Conservation (phyloP, 2,113 vertebrate species). For the Labeo rohita region DNA sequence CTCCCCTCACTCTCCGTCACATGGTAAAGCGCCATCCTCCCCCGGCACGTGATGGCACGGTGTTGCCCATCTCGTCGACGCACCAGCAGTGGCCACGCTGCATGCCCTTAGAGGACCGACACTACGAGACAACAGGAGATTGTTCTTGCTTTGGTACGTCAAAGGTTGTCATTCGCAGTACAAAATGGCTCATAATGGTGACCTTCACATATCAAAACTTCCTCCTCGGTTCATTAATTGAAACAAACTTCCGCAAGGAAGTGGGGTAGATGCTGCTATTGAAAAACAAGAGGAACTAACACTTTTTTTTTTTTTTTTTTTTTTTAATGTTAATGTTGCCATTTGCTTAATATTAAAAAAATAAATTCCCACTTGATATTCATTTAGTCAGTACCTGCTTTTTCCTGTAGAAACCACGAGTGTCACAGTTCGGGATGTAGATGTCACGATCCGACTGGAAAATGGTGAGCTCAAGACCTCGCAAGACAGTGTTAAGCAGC, state of each 20-base stretch:
- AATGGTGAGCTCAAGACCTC: slow-evolving; percentile 78
- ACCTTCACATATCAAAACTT: neutral
- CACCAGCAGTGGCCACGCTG: slow-evolving; percentile 84
- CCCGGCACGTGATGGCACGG: slow-evolving; percentile 65
- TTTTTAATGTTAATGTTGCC: neutral
- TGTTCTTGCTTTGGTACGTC: neutral
- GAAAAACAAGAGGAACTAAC: neutral
- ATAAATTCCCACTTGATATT: neutral
- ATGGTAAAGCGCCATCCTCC: slow-evolving; percentile 73
- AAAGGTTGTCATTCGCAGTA: neutral
- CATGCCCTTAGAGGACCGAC: slow-evolving; percentile 82
- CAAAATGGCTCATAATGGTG: neutral
- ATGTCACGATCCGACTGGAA: slow-evolving; percentile 81
- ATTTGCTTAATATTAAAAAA: neutral
- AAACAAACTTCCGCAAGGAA: neutral
- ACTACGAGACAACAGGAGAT: slow-evolving; percentile 68
- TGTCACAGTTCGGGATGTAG: slow-evolving; percentile 86
- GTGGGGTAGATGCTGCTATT: neutral
- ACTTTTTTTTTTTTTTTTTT: too few species aligned
- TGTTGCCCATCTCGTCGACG: slow-evolving; percentile 77
- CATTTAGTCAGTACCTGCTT: slow-evolving; percentile 75
- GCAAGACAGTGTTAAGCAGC: slow-evolving; percentile 76
- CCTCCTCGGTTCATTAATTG: neutral
- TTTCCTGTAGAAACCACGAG: slow-evolving; percentile 83
- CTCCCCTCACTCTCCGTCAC: slow-evolving; percentile 75